Base-by-base conservation (phyloP, 2,113 vertebrate species). In the Geococcyx californianus region DNA sequence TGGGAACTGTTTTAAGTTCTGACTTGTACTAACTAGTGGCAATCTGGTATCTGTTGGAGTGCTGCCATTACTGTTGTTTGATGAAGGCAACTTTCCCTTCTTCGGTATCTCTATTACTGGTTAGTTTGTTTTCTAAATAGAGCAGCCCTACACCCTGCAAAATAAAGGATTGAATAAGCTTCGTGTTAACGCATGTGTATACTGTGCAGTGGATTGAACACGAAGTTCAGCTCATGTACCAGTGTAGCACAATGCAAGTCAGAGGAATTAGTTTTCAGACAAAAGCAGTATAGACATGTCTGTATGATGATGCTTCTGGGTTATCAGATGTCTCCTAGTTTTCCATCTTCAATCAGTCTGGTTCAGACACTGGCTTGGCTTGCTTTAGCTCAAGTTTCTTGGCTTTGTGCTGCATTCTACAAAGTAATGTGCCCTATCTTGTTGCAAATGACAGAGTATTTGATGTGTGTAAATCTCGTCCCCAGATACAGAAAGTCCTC, bases 211-310 rank as follows among this genome's bases (percentile, higher is more conserved):
- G 66, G n/a, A 6, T 75, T 33, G 78, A 52, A 13, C 10, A 2
- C 0, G 0, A 14, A 23, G 34, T 23, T 16, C 58, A 45, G 68
- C 68, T 87, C 47, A 2, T 28, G 15, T 5, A 19, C 3, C 16
- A 36, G 33, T 19, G 67, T 5, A 34, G 64, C 58, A 31, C 69
- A 24, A 9, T 12, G 23, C 31, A 28, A 14, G 15, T 25, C 40
- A 25, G 55, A 33, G 68, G 73, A 24, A 1, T 21, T 12, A 5
- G 13, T 54, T 81, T 33, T 52, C n/a, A 33, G 58, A 36, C 64
- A 56, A 63, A 75, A 74, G 66, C 69, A 44, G 29, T 8, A 6
- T 5, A 19, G 20, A 33, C 15, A 3, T 11, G 8, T 31, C 83
- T 67, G 78, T 31, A 2, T 24, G 40, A 5, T 72, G n/a, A 44